These are phyloP conservation scores for Tachycineta bicolor DNA, from an alignment of 2,113 vertebrate genomes.

Conservation along the genomic window DNA sequence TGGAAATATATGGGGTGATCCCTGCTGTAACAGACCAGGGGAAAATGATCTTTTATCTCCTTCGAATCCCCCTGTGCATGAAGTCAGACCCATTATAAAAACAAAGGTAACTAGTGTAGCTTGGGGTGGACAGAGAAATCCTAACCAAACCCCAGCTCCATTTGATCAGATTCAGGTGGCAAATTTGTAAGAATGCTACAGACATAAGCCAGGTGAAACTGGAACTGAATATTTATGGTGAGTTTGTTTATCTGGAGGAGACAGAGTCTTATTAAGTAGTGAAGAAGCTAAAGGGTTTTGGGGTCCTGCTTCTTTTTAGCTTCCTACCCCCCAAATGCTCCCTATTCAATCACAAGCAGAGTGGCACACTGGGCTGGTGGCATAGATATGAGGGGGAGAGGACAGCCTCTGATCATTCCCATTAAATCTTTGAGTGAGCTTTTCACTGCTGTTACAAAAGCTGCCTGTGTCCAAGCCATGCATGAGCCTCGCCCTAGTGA, in stretches of 20 bases:
- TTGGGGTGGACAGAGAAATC: background rate
- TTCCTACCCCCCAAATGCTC: background rate
- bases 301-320: background rate
- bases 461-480: background rate
- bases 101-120: background rate
- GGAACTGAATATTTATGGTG: background rate
- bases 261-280: background rate
- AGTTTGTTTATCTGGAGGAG: background rate
- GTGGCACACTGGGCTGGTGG: background rate
- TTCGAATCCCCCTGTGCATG: background rate
- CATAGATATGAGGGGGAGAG: background rate
- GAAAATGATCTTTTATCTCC: background rate
- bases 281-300: background rate
- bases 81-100: background rate
- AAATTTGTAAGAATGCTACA: background rate
- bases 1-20: background rate
- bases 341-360: background rate
- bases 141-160: background rate
- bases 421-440: background rate
- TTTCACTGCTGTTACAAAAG: background rate
- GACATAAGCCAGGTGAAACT: background rate
- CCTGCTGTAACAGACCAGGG: background rate
- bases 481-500: background rate
- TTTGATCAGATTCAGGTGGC: background rate
- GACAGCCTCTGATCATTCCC: background rate